These are phyloP conservation scores for Macrocentrus cingulum DNA, from an alignment of 1,140 invertebrate species.

Conservation along the genomic window DNA sequence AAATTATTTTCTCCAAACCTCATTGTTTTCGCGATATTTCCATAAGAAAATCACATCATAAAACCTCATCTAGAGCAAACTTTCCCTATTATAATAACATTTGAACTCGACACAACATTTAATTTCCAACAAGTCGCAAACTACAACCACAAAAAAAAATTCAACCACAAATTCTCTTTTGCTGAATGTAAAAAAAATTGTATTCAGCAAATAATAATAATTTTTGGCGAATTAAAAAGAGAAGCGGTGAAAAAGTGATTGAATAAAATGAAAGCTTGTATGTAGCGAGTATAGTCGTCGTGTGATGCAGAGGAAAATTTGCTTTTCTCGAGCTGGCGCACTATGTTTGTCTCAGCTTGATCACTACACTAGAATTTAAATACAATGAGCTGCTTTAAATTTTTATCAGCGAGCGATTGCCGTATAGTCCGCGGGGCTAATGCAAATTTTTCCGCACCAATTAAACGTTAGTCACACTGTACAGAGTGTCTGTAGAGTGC, in stretches of 20 bases:
- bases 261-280: no score
- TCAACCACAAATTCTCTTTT: background rate
- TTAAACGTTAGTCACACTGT: conserved; percentile 47
- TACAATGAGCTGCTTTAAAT: conserved; percentile 57
- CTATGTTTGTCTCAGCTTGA: background rate
- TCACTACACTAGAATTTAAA: conserved; percentile 45
- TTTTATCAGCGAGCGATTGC: conserved; percentile 44
- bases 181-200: background rate
- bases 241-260: no score
- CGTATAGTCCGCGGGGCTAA: conserved; percentile 19
- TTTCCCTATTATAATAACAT: no score
- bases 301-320: no score
- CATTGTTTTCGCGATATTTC: no score
- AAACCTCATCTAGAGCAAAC: no score
- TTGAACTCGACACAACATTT: no score
- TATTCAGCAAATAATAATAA: background rate
- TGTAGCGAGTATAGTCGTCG: no score
- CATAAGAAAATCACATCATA: no score
- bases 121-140: background rate
- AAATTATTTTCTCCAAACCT: no score
- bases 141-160: background rate
- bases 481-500: no score
- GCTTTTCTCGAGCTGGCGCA: background rate
- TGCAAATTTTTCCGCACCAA: conserved; percentile 49
- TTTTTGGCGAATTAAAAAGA: no score